These are phyloP conservation scores for Plecturocebus donacophilus DNA, from an alignment of 2,113 vertebrate species.

Conservation along the genomic window DNA sequence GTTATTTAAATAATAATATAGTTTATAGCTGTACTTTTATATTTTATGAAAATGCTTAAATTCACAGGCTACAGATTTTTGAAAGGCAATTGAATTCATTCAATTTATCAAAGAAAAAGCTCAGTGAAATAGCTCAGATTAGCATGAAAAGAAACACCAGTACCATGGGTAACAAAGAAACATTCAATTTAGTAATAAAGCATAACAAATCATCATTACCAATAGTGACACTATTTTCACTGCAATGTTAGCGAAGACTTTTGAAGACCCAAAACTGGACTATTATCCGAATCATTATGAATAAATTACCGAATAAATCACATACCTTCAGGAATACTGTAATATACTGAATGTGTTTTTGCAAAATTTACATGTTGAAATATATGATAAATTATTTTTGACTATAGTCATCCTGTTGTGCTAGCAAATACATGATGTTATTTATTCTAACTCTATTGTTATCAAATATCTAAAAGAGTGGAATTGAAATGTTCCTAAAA, in stretches of 20 bases:
- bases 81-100: not conserved
- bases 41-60: not conserved
- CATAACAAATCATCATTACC: not conserved
- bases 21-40: not conserved
- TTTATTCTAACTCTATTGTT: no score
- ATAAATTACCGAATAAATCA: not conserved
- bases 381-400: no score
- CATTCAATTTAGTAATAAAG: constrained; percentile 17
- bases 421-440: no score
- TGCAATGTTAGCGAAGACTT: not conserved
- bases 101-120: not conserved
- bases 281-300: no score
- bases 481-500: no score
- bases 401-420: no score
- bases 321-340: not conserved
- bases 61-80: not conserved
- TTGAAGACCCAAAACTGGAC: not conserved
- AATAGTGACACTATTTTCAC: not conserved
- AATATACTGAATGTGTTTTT: not conserved
- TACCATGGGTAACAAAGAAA: not conserved
- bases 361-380: not conserved
- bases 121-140: not conserved
- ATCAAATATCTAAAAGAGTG: no score
- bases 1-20: not conserved
- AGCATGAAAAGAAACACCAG: not conserved